phyloP scores from a whole-genome alignment of 2,888 invertebrate species.

The Perizoma flavofasciatum region DNA sequence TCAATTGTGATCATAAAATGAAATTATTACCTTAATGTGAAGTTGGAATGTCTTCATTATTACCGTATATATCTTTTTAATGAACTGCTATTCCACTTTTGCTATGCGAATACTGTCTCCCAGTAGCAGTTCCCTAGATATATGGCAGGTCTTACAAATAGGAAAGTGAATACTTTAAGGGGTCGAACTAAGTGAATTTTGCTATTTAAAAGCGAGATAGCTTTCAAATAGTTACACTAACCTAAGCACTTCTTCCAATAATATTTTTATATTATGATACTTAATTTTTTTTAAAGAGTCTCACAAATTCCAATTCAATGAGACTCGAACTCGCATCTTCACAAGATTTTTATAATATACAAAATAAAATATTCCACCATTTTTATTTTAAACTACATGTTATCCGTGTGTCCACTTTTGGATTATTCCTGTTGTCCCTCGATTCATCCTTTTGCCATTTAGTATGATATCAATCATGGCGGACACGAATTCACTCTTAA shows the following conservation, averaged over 20 bases:
- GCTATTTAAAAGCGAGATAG: constrained; percentile 55
- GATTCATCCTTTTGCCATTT: too few relatives aligned
- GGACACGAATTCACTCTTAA: too few relatives aligned
- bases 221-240: constrained; percentile 23
- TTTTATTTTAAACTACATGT: too few relatives aligned
- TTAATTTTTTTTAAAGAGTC: too few relatives aligned
- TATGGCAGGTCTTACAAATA: constrained; percentile 63
- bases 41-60: constrained; percentile 68
- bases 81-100: constrained; percentile 70
- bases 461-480: too few relatives aligned
- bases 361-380: too few relatives aligned
- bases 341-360: too few relatives aligned
- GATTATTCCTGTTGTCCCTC: too few relatives aligned
- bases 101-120: constrained; percentile 64
- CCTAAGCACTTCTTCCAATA: constrained; percentile 12
- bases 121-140: constrained; percentile 59
- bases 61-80: constrained; percentile 79
- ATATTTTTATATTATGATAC: constrained; percentile 1
- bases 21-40: constrained; percentile 51
- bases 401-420: too few relatives aligned
- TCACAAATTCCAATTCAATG: too few relatives aligned
- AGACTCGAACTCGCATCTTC: too few relatives aligned
- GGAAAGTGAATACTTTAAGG: constrained; percentile 50
- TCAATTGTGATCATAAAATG: neutral
- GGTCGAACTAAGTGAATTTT: constrained; percentile 59